These are phyloP conservation scores for Pangasius larnaudii DNA, from an alignment of 2,797 vertebrate species.

Conservation along the genomic window DNA sequence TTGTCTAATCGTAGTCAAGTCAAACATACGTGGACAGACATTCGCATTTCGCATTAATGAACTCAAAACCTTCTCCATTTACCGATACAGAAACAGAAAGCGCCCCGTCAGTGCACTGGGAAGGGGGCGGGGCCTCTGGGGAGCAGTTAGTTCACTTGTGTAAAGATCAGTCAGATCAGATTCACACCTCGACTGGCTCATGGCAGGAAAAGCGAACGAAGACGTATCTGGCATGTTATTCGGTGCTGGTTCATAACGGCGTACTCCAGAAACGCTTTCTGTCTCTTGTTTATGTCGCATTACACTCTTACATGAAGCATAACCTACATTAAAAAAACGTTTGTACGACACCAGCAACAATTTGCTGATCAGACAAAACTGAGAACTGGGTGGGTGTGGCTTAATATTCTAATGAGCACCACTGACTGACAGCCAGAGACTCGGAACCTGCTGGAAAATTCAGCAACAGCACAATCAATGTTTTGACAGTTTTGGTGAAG, in stretches of 20 bases:
- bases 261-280: background rate
- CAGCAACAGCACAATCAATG: background rate
- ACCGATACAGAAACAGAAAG: background rate
- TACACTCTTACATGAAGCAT: background rate
- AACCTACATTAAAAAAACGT: background rate
- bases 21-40: too few species aligned
- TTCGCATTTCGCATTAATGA: background rate
- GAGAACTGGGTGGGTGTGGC: background rate
- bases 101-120: background rate
- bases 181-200: background rate
- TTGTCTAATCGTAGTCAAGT: too few species aligned
- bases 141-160: background rate
- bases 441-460: background rate
- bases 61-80: background rate
- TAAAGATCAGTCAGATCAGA: background rate
- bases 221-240: too few species aligned
- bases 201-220: too few species aligned
- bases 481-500: background rate
- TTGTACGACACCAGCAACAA: background rate
- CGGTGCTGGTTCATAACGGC: background rate
- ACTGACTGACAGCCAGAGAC: background rate
- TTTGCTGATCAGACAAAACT: background rate
- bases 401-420: background rate
- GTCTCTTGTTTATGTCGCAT: background rate
- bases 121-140: too few species aligned